These are phyloP conservation scores for Drosophila elegans DNA, from an alignment of 1,140 invertebrate species.

Conservation along the genomic window DNA sequence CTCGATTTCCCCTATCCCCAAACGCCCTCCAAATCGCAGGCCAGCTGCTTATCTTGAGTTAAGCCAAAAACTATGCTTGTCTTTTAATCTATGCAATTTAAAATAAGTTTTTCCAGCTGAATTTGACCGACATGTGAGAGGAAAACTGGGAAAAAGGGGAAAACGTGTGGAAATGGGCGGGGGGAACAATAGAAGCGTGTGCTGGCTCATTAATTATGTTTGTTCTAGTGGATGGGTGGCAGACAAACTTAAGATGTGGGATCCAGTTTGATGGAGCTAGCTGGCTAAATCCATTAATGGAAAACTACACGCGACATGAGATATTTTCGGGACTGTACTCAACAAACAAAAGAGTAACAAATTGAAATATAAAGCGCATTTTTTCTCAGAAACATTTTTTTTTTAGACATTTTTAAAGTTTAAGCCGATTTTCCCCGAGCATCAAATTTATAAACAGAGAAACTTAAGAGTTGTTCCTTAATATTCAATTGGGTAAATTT, in stretches of 20 bases:
- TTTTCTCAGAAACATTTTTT: no score
- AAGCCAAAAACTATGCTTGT: conserved; percentile 68
- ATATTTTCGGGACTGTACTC: neutral
- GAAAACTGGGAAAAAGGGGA: conserved; percentile 1
- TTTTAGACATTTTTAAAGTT: no score
- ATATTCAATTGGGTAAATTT: no score
- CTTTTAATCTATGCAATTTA: conserved; percentile 77
- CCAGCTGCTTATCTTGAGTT: conserved; percentile 30
- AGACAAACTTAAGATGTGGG: conserved; percentile 18
- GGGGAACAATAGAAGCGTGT: conserved; percentile 23
- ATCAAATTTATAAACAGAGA: no score
- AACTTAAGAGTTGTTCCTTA: no score
- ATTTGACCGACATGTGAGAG: conserved; percentile 29
- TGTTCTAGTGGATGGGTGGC: conserved; percentile 25
- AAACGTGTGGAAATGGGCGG: conserved; percentile 4
- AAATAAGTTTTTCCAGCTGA: conserved; percentile 61
- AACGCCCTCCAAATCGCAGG: neutral
- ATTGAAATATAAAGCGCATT: neutral
- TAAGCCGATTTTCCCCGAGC: no score
- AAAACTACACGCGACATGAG: conserved; percentile 5
- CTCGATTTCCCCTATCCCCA: no score
- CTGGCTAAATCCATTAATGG: conserved; percentile 29
- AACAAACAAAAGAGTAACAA: neutral
- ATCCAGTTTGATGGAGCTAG: conserved; percentile 16
- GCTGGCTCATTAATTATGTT: conserved; percentile 74